Evolutionary conservation across 2,888 invertebrate genomes (phyloP), one percentile per base, ranked within the genome.

Genomic region (Trileptium ribeirensis): DNA sequence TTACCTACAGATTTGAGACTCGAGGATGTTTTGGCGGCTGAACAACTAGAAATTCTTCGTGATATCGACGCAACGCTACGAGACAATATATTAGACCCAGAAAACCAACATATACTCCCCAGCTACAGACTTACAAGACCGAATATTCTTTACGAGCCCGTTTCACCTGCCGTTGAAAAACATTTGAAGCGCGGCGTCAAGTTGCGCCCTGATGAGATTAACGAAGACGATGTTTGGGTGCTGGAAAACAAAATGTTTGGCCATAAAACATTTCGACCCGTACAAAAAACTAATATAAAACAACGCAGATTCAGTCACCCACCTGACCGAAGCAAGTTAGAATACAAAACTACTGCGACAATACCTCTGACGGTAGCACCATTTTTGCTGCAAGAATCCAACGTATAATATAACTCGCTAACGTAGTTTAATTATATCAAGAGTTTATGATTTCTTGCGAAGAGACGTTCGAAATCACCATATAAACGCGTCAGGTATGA

Each of bases 121-220:
- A 64, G 15, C 15, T 31, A 31, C 31, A n/a, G 34, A 29, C 15
- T n/a, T 3, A 15, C 15, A 15, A 8, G 74, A 34, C 8, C 84
- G 82, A 87, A 88, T 82, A 87, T 88, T 34, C 82, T 88, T 0
- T 87, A 88, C 80, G 87, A 87, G 74, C 88, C 88, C 15, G 82
- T 87, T 19, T 85, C 84, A 78, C 85, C 86, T 2, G 85, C 84
- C 15, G 86, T 88, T n/a, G 84, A 84, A 15, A 85, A 86, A 78
- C 79, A 87, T 1, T 84, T 86, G 15, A 78, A 74, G n/a, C 74
- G 67, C 3, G 31, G 70, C 37, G 67, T 79, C 3, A 79, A 79
- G 31, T 19, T 79, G 3, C 8, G 2, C 1, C 79, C 79, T 8
- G 79, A 78, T 8, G 79, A 78, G 29, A 78, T 78, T 34, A 31